A percentile compares a stretch with the other conserved stretches of the same genome.
These are phyloP conservation scores for Plemyria rubiginata DNA, from an alignment of 2,888 invertebrate species.

Conservation along the genomic window DNA sequence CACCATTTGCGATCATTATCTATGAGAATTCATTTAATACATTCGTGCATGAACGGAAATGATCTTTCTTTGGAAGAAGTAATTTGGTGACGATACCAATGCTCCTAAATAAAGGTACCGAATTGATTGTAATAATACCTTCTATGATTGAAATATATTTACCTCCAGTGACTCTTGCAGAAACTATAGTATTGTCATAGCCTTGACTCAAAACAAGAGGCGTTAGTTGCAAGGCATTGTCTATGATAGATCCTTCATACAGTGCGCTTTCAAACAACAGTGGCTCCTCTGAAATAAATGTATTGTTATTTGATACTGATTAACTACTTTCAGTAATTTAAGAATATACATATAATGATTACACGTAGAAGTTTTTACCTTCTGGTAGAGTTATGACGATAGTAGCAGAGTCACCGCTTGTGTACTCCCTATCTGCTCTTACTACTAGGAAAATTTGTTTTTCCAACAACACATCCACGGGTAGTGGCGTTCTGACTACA, in stretches of 20 bases:
- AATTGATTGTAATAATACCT: not conserved
- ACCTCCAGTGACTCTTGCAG: constrained; percentile 52
- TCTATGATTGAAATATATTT: constrained; percentile 27
- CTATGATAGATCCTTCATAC: constrained; percentile 60
- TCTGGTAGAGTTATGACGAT: constrained; percentile 67
- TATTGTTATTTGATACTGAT: not conserved
- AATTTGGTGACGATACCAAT: too few relatives aligned
- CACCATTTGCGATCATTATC: too few relatives aligned
- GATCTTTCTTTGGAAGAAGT: too few relatives aligned
- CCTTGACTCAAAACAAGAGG: constrained; percentile 58
- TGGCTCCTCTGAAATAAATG: constrained; percentile 52
- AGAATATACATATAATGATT: too few relatives aligned
- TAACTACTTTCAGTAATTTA: too few relatives aligned
- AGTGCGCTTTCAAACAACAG: constrained; percentile 57
- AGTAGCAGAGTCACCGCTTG: constrained; percentile 66
- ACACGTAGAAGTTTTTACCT: constrained; percentile 51
- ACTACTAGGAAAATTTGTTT: constrained; percentile 61
- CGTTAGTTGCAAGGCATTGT: constrained; percentile 51
- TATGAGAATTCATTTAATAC: too few relatives aligned
- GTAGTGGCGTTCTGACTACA: constrained; percentile 49
- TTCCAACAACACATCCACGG: constrained; percentile 47
- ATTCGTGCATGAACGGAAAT: too few relatives aligned
- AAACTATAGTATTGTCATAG: constrained; percentile 49
- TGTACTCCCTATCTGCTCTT: constrained; percentile 62
- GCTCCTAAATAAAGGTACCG: too few relatives aligned